phyloP scores from a whole-genome alignment of 1,140 invertebrate species.

The Formica selysi region DNA sequence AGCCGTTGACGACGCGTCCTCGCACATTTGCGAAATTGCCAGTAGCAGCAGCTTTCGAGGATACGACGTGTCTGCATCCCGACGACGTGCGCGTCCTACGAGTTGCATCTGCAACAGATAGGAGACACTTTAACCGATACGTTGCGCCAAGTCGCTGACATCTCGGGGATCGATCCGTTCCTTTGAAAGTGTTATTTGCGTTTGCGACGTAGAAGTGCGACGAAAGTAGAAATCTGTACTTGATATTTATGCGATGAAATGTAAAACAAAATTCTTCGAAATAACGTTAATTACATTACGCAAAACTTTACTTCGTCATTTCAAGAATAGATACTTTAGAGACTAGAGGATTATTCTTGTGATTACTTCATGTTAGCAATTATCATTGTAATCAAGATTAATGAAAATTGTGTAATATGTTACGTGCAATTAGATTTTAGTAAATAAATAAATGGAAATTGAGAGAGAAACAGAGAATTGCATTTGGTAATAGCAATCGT shows the following conservation, averaged over 20 bases:
- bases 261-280: conserved; percentile 3
- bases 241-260: conserved; percentile 19
- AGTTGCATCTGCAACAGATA: conserved; percentile 75
- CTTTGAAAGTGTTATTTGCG: conserved; percentile 51
- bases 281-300: conserved; percentile 7
- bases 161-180: conserved; percentile 66
- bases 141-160: conserved; percentile 73
- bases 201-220: conserved; percentile 23
- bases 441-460: background rate
- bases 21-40: conserved; percentile 75
- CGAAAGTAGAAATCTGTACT: conserved; percentile 53
- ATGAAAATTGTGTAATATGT: background rate
- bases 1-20: conserved; percentile 69
- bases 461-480: background rate
- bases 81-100: conserved; percentile 60
- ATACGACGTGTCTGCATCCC: conserved; percentile 68
- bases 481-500: background rate
- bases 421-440: background rate
- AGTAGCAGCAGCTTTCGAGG: conserved; percentile 70
- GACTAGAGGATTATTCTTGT: background rate
- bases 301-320: background rate
- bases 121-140: conserved; percentile 75
- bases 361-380: background rate
- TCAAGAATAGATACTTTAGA: background rate
- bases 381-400: background rate